Conservation (phyloP, 1,140 invertebrate species). For the Drosophila ironensis region DNA sequence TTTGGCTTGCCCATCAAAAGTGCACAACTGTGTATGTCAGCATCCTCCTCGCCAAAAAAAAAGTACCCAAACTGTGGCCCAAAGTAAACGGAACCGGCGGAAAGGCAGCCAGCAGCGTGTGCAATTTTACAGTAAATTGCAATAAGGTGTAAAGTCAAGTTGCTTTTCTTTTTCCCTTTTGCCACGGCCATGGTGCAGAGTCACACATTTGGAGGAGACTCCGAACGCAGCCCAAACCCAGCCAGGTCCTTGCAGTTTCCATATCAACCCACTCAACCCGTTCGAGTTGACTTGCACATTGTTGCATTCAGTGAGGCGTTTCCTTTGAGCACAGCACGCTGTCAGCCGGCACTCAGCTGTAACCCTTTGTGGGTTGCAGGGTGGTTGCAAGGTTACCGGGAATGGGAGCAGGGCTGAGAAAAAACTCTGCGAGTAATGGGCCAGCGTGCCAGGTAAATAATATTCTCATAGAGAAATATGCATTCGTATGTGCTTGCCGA, state of each 20-base stretch:
- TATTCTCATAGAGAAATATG: conserved; percentile 46
- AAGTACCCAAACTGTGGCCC: conserved; percentile 10
- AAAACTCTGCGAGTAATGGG: conserved; percentile 38
- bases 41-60: conserved; percentile 13
- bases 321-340: conserved; percentile 64
- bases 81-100: conserved; percentile 29
- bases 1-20: conserved; percentile 43
- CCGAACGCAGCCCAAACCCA: conserved; percentile 9
- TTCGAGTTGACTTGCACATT: conserved; percentile 71
- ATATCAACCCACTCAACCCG: conserved; percentile 13
- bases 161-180: conserved; percentile 22
- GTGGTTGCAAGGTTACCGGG: not conserved
- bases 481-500: not conserved
- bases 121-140: conserved; percentile 75
- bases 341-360: conserved; percentile 29
- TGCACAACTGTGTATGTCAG: conserved; percentile 46
- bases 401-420: not conserved
- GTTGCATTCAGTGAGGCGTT: conserved; percentile 67
- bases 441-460: conserved; percentile 53
- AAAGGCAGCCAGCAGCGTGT: conserved; percentile 34
- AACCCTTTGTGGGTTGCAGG: conserved; percentile 28
- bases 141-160: conserved; percentile 75
- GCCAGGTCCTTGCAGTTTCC: not conserved
- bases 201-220: conserved; percentile 11
- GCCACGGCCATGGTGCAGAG: conserved; percentile 7